A percentile compares a stretch with the other conserved stretches of the same genome.
Conservation (phyloP, 2,888 invertebrate genomes). For the Drosophila vallismaia region DNA sequence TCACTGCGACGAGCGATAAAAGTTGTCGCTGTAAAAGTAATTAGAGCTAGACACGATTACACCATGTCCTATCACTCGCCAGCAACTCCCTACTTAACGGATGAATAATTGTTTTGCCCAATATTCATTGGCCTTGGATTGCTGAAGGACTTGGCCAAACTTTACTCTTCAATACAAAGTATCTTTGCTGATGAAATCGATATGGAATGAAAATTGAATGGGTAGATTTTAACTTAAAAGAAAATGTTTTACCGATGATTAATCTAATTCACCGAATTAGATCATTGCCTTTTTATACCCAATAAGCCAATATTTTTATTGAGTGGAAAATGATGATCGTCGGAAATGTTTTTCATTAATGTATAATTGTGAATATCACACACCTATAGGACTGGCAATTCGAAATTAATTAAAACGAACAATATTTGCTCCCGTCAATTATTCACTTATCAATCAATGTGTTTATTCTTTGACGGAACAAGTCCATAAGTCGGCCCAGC, state of each 20-base stretch:
- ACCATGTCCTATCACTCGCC: constrained; percentile 28
- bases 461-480: constrained; percentile 46
- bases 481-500: constrained; percentile 47
- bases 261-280: no score
- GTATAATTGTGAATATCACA: constrained; percentile 15
- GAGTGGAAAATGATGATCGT: neutral
- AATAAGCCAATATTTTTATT: constrained; percentile 12
- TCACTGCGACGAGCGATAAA: constrained; percentile 47
- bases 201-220: neutral
- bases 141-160: neutral
- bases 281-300: constrained; percentile 2
- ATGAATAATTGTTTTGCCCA: constrained; percentile 36
- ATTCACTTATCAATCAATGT: constrained; percentile 52
- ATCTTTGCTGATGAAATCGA: neutral
- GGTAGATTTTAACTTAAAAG: neutral
- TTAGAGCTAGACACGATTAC: constrained; percentile 46
- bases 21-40: constrained; percentile 48
- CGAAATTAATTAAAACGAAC: constrained; percentile 37
- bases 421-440: constrained; percentile 38
- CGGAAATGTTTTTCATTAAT: constrained; percentile 9
- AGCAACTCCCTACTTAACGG: constrained; percentile 29
- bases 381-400: constrained; percentile 8
- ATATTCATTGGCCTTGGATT: neutral
- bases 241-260: no score
- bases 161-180: neutral